These are phyloP conservation scores for Paralvinella palmiformis DNA, from an alignment of 1,140 invertebrate species.

Conservation along the genomic window DNA sequence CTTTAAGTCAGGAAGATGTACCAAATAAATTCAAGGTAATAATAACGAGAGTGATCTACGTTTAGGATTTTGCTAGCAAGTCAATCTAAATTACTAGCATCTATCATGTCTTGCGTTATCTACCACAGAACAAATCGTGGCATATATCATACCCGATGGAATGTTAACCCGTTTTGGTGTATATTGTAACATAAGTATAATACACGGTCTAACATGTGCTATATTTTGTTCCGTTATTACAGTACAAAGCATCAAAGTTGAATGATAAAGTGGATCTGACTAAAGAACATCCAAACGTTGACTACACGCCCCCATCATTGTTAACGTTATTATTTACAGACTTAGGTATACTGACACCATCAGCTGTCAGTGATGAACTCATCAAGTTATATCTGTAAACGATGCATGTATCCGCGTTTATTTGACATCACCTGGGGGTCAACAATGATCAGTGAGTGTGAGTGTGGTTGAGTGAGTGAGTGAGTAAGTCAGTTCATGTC, in stretches of 20 bases:
- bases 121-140: too few relatives aligned
- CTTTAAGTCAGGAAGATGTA: constrained; percentile 84
- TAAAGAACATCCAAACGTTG: constrained; percentile 79
- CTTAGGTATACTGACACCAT: constrained; percentile 88
- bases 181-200: too few relatives aligned
- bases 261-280: constrained; percentile 54
- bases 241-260: constrained; percentile 64
- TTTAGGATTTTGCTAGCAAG: too few relatives aligned
- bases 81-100: too few relatives aligned
- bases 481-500: background rate
- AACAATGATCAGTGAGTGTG: background rate
- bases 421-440: background rate
- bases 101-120: too few relatives aligned
- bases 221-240: constrained; percentile 31
- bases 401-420: background rate
- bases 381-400: constrained; percentile 85
- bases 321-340: constrained; percentile 92
- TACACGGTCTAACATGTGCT: too few relatives aligned
- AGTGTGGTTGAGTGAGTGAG: background rate
- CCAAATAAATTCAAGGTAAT: constrained; percentile 69
- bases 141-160: too few relatives aligned
- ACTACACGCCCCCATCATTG: constrained; percentile 91
- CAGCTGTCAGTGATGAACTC: constrained; percentile 92
- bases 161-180: too few relatives aligned
- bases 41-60: too few relatives aligned